Base-by-base conservation (phyloP, 2,113 vertebrate species). In the Ceratotherium simum region DNA sequence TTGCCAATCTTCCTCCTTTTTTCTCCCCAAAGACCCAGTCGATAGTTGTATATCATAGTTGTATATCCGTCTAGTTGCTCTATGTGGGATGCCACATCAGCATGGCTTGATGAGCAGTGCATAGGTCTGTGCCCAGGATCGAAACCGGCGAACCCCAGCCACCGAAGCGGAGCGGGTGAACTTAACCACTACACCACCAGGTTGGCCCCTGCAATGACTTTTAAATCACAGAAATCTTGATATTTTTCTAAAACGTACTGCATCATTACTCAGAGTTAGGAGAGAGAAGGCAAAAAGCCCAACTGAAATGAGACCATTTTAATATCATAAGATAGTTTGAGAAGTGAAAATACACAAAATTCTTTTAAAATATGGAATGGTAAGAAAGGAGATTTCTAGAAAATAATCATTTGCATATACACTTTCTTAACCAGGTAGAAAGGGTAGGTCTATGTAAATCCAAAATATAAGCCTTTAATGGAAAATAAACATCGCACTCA, bases 311-410 rank as follows among this genome's bases (percentile, higher is more conserved):
- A 79, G 14, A 58, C 64, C 4, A 54, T 65, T 94, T 87, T 65
- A 92, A 78, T 39, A 51, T 33, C n/a, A 81, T 39, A 33, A 69
- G 25, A 96, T 31, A 78, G 10, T 86, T 42, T 36, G 29, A 94
- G 65, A 92, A 94, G 13, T 94, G 20, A 93, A 97, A 96, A 96
- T 84, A 48, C 23, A 78, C 58, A 64, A 96, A 84, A 96, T 42
- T 46, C 18, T 64, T 90, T 95, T 33, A 84, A 81, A 96, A 82
- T 95, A 86, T 67, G 36, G 91, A 86, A 85, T 82, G 11, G 46
- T 27, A 91, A 80, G 48, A 33, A 81, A 72, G 21, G n/a, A 56
- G 17, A 60, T 83, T 93, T 91, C 82, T 76, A 65, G 42, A 85
- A 86, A 62, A 67, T 83, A 80, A 82, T 70, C 56, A 64, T 58